Conservation (phyloP, 2,113 vertebrate species). For the Saccopteryx leptura region DNA sequence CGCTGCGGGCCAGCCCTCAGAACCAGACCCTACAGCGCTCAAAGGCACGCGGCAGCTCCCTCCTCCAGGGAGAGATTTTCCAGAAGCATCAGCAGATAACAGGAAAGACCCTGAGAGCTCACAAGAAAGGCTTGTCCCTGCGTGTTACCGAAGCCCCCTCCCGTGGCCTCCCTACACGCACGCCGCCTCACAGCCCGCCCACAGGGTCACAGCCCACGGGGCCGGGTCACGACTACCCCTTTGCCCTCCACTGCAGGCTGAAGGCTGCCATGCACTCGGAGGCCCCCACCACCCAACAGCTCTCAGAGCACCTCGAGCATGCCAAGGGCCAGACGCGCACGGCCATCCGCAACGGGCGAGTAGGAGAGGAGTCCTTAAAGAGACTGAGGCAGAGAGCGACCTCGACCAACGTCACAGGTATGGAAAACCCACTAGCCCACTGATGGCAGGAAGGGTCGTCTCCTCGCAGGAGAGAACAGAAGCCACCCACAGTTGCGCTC, state of each 20-base stretch:
- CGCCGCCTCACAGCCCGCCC: neutral
- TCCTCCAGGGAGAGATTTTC: neutral
- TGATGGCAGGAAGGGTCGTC: neutral
- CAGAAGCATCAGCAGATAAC: neutral
- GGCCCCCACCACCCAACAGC: neutral
- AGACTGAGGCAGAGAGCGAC: neutral
- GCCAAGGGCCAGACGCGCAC: constrained; percentile 64
- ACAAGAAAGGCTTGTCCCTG: neutral
- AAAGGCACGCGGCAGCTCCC: neutral
- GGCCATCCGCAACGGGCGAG: constrained; percentile 72
- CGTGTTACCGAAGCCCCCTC: accelerated
- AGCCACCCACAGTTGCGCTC: neutral
- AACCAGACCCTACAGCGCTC: neutral
- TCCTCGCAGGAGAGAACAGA: neutral
- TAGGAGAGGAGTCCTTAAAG: constrained; percentile 79
- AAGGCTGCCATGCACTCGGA: neutral
- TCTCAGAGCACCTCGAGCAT: constrained; percentile 75
- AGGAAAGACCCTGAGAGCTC: neutral
- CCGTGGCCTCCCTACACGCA: accelerated
- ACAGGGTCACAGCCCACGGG: neutral
- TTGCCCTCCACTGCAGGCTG: constrained; percentile 57
- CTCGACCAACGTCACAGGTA: constrained; percentile 79
- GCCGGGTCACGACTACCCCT: neutral
- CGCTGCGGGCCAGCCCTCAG: neutral
- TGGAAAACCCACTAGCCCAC: neutral